Percentiles rank a stretch among this genome's conserved stretches.
Conservation (phyloP, 2,888 invertebrate species). For the Torymus texanus region DNA sequence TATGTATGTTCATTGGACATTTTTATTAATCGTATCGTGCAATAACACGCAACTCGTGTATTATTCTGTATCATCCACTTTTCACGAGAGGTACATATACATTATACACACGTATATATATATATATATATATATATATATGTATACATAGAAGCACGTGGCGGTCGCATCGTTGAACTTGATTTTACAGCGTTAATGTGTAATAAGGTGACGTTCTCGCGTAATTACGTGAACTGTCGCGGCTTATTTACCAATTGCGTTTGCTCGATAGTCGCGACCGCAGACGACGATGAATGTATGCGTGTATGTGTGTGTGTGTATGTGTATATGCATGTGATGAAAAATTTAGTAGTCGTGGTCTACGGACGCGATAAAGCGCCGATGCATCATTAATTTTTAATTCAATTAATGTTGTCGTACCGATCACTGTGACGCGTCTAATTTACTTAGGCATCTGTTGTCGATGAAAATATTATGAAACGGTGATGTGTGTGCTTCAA, state of each 20-base stretch:
- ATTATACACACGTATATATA: not conserved
- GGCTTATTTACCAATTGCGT: constrained; percentile 19
- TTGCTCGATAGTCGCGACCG: not conserved
- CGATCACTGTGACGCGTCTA: too few relatives aligned
- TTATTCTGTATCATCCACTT: too few relatives aligned
- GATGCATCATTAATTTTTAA: constrained; percentile 14
- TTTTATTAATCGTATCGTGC: constrained; percentile 9
- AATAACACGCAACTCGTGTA: too few relatives aligned
- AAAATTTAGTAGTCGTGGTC: not conserved
- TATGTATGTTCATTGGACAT: not conserved
- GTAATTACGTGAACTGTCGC: not conserved
- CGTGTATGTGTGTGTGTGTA: not conserved
- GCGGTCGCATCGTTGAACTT: not conserved
- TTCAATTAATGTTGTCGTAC: constrained; percentile 1
- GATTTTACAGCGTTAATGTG: not conserved
- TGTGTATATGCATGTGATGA: not conserved
- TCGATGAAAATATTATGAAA: not conserved
- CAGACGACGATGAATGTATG: too few relatives aligned
- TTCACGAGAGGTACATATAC: too few relatives aligned
- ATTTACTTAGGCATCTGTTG: not conserved
- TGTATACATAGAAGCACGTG: not conserved
- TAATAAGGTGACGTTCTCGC: not conserved
- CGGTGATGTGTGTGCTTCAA: too few relatives aligned
- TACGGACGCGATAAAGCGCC: not conserved
- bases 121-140: not conserved